These are phyloP conservation scores for Chirona hameri DNA, from an alignment of 2,888 invertebrate genomes.

Conservation along the genomic window DNA sequence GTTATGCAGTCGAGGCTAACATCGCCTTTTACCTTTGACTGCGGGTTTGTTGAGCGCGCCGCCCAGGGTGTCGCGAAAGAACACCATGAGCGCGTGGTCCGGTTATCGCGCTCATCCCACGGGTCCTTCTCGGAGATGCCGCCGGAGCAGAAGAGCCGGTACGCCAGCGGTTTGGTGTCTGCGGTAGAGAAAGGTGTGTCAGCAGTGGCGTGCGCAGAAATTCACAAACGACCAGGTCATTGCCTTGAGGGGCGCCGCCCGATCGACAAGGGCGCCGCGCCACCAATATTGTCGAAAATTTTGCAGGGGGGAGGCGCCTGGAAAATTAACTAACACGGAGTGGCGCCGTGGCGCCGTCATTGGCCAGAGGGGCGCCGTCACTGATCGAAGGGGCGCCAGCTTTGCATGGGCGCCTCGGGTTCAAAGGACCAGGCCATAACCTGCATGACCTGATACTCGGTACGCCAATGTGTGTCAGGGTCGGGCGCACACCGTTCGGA, in stretches of 20 bases:
- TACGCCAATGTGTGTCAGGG: neutral
- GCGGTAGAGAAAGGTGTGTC: neutral
- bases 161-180: slow-evolving; percentile 68
- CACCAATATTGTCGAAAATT: no score
- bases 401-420: no score
- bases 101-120: slow-evolving; percentile 78
- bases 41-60: slow-evolving; percentile 62
- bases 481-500: neutral
- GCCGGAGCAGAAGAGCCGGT: slow-evolving; percentile 78
- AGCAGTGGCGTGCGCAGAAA: no score
- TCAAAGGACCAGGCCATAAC: no score
- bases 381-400: no score
- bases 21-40: slow-evolving; percentile 55
- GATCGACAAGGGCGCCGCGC: no score
- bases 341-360: neutral
- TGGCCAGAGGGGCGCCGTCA: no score
- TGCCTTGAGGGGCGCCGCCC: no score
- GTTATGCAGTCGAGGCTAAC: no score
- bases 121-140: slow-evolving; percentile 78
- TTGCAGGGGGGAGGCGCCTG: no score
- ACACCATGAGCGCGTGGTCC: slow-evolving; percentile 84
- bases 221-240: neutral
- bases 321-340: neutral
- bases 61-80: slow-evolving; percentile 77
- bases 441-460: no score